These are phyloP conservation scores for Nemopilema nomurai DNA, from an alignment of 30 jellyfish, hydroid and myxozoan genomes.

Conservation along the genomic window DNA sequence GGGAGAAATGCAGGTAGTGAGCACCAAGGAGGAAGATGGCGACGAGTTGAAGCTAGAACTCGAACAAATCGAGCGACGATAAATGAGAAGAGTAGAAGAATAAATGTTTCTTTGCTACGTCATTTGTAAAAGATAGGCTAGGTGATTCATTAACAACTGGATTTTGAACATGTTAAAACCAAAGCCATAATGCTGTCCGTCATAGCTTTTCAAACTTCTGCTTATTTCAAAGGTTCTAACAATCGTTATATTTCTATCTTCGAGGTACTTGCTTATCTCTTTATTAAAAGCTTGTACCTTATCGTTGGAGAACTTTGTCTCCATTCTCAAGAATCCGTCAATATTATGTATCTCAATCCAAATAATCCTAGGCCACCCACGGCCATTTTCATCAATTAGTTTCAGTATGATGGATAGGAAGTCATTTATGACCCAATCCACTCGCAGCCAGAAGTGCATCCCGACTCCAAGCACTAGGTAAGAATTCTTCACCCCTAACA, in stretches of 20 bases:
- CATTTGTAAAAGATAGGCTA: conserved; percentile 1
- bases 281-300: conserved; percentile 53
- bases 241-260: conserved; percentile 41
- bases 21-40: no score
- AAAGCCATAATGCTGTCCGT: conserved; percentile 91
- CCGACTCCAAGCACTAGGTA: conserved; percentile 89
- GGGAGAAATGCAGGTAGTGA: no score
- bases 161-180: conserved; percentile 76
- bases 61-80: no score
- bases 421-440: conserved; percentile 14
- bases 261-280: conserved; percentile 43
- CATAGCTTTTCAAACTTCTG: conserved; percentile 72
- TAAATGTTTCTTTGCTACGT: not conserved
- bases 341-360: conserved; percentile 88
- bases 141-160: conserved; percentile 51
- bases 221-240: conserved; percentile 77
- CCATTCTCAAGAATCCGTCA: conserved; percentile 84
- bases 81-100: no score
- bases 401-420: conserved; percentile 45
- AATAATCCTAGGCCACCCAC: conserved; percentile 84
- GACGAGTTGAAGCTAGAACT: no score
- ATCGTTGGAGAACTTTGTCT: conserved; percentile 63
- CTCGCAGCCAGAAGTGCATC: conserved; percentile 77
- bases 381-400: conserved; percentile 43
- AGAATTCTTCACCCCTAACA: conserved; percentile 57